phyloP scores from a whole-genome alignment of 2,888 invertebrate species.

The Hofmannophila pseudospretella region DNA sequence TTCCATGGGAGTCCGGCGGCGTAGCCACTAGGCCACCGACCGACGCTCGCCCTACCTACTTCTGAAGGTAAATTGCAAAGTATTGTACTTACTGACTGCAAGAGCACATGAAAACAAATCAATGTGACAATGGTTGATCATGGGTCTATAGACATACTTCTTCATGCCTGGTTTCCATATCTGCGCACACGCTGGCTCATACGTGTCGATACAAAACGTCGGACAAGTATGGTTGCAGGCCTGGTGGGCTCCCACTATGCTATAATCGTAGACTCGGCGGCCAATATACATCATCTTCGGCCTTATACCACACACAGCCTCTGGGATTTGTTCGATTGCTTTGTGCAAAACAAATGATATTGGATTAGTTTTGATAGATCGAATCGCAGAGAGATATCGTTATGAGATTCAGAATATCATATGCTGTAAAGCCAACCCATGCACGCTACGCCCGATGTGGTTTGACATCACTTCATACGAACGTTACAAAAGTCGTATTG shows the following conservation, averaged over 20 bases:
- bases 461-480: no score
- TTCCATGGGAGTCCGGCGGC: no score
- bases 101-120: conserved; percentile 56
- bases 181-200: conserved; percentile 56
- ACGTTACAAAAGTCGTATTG: no score
- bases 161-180: conserved; percentile 34
- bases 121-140: conserved; percentile 68
- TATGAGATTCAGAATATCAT: no score
- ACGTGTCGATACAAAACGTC: conserved; percentile 52
- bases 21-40: no score
- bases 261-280: conserved; percentile 44
- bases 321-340: not conserved
- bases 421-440: no score
- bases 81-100: conserved; percentile 48
- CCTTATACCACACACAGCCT: no score
- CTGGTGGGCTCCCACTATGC: conserved; percentile 52
- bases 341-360: conserved; percentile 1
- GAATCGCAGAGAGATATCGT: no score
- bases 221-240: conserved; percentile 64
- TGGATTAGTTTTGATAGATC: not conserved
- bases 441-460: no score
- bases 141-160: conserved; percentile 25
- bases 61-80: no score
- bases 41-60: no score
- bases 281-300: conserved; percentile 7